phyloP scores from a whole-genome alignment of 2,797 vertebrate species.

The Gallirallus australis region DNA sequence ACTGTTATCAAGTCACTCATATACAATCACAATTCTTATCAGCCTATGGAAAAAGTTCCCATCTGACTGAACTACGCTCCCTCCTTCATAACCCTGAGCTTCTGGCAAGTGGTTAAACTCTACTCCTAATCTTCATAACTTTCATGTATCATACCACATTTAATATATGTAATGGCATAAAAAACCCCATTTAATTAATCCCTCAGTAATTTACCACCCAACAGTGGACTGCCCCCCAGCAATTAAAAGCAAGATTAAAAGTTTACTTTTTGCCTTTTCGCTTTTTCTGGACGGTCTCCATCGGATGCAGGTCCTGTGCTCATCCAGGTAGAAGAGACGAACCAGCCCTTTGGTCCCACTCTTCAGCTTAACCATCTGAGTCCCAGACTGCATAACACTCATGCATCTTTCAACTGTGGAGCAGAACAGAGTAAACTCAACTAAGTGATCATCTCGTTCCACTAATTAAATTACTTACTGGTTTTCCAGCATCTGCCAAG shows the following conservation, averaged over 20 bases:
- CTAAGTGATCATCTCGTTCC: not conserved
- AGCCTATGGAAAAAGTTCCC: not conserved
- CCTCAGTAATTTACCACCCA: not conserved
- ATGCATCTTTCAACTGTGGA: conserved; percentile 98
- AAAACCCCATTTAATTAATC: not conserved
- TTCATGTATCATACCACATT: not conserved
- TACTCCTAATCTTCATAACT: not conserved
- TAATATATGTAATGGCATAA: not conserved
- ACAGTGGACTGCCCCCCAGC: not conserved
- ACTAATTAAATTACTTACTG: not conserved
- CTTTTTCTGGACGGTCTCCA: conserved; percentile 98
- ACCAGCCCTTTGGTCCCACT: conserved; percentile 93
- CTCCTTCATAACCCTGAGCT: not conserved
- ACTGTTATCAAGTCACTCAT: not conserved
- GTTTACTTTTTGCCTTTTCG: conserved; percentile 97
- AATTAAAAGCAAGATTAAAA: not conserved
- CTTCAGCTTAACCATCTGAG: conserved; percentile 99
- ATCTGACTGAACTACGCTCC: not conserved
- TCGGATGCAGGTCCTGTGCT: conserved; percentile 95
- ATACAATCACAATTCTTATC: not conserved
- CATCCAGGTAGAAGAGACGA: conserved; percentile 98
- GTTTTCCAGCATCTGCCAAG: not conserved
- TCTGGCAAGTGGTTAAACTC: not conserved
- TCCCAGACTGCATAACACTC: conserved; percentile 98
- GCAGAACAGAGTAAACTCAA: conserved; percentile 16